Evolutionary conservation across 2,797 vertebrate species (phyloP).

Genomic region (Coilia nasus): DNA sequence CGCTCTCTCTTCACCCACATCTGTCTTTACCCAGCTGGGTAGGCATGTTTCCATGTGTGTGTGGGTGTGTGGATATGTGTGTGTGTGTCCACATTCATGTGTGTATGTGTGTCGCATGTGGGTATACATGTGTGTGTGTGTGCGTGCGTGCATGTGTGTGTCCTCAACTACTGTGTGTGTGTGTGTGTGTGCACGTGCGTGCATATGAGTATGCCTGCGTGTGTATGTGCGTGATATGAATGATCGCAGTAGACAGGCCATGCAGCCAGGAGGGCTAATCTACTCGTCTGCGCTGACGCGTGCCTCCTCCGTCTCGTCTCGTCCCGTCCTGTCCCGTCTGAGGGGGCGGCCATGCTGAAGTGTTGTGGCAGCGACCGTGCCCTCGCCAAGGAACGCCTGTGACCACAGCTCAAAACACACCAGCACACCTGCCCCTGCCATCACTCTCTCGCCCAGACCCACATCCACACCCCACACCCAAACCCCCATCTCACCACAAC

Average conservation of each 20-base stretch:
- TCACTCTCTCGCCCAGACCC: not conserved
- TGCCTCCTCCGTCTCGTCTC: not conserved
- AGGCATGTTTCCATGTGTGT: too few relatives aligned
- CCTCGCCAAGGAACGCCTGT: not conserved
- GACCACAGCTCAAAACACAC: constrained; percentile 16
- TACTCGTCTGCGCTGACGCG: not conserved
- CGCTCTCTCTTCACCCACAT: not conserved
- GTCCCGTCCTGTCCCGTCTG: too few relatives aligned
- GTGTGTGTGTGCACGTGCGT: not conserved
- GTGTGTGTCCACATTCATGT: too few relatives aligned
- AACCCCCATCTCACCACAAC: not conserved
- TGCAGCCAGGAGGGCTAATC: not conserved
- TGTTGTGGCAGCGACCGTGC: constrained; percentile 18
- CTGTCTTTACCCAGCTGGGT: not conserved
- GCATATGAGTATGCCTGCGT: not conserved
- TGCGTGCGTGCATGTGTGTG: not conserved
- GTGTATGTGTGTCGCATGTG: too few relatives aligned
- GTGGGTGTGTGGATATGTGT: too few relatives aligned
- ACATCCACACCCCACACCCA: not conserved
- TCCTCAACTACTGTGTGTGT: constrained; percentile 1
- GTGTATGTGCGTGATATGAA: not conserved
- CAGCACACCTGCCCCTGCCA: constrained; percentile 2
- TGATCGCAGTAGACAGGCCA: not conserved
- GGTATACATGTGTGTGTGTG: not conserved
- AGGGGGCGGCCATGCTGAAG: not conserved